Evolutionary conservation across 2,113 vertebrate genomes (phyloP), one percentile per base, ranked within the genome.

Genomic region (Percina caprodes): DNA sequence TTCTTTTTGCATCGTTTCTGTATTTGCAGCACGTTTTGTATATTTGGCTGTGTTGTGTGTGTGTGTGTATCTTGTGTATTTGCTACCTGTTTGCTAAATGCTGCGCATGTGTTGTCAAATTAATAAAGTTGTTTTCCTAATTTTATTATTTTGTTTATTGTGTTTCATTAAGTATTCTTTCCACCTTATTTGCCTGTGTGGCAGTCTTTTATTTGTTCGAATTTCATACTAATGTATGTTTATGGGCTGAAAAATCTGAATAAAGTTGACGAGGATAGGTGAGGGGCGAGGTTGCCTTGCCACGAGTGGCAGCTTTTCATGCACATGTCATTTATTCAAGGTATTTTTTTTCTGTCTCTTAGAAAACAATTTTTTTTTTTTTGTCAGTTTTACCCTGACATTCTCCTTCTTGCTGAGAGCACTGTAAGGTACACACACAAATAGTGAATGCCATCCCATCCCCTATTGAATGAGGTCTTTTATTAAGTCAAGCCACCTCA

Each of bases 371-470:
- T 79, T 35, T 82, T 70, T 79, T 35, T 82, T 71, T 82, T 80
- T 3, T 68, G n/a, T 62, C 26, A 51, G 54, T 79, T 82, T 89
- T 54, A 85, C 79, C 66, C 74, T 90, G 88, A 89, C 85, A 89
- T 86, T 78, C 30, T 60, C 30, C 18, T 16, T 59, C 16, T 69
- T 5, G 6, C 52, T 56, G 23, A 78, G 61, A 79, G 62, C 70
- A 76, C 74, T 63, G 61, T 71, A 23, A 23, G 19, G 24, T 65
- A 39, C 48, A 69, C 69, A 67, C 59, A 61, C 16, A 24, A 3
- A 74, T 54, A 83, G 62, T 2, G 13, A 86, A 84, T 77, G 54
- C 33, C 67, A 68, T 56, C 78, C 81, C 72, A 77, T 67, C 39
- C 77, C 60, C 33, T 35, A 35, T 77, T 81, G 49, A 80, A 51